Base-by-base conservation (phyloP, 2,888 invertebrate genomes). In the Cylindroiulus punctatus region DNA sequence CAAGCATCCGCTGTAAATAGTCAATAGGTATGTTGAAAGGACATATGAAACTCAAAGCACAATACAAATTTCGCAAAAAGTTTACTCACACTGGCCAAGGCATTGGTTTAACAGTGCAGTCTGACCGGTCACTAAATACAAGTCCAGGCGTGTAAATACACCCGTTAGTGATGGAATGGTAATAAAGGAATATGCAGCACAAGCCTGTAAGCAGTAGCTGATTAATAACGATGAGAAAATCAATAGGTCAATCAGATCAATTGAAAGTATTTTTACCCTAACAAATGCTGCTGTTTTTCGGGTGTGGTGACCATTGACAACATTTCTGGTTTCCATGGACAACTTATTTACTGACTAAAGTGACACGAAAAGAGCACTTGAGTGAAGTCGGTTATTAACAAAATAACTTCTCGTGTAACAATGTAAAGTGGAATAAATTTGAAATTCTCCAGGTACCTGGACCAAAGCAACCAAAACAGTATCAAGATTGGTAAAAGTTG, bases 151-250 rank as follows among this genome's bases (percentile, higher is more conserved):
- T 36, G 94, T 93, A 87, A 95, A 94, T n/a, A 95, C 93, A 87
- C 95, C 95, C 89, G 93, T 94, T 90, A 99, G 94, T 19, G 98
- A 98, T n/a, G 99, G 99, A 90, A 98, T 96, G 12, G 98, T 98
- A 88, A 99, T 98, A 91, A 95, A 98, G 91, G 96, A 95, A 92
- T 96, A 99, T 0, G 99, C 98, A 82, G 96, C 95, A 92, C 98
- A 98, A 1, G 98, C 98, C 90, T 91, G 14, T 19, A 81, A 81
- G n/a, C 32, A 81, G 19, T 10, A 76, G 0, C n/a, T n/a, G n/a
- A n/a, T n/a, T n/a, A 76, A 30, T 19, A 81, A 40, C 32, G 32
- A 14, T 26, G 32, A 36, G n/a, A 22, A n/a, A 57, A n/a, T 57
- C 47, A 22, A n/a, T 2, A 57, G 57, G n/a, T 57, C n/a, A n/a